These are phyloP conservation scores for Phengaris alcon DNA, from an alignment of 2,888 invertebrate species.

Conservation along the genomic window DNA sequence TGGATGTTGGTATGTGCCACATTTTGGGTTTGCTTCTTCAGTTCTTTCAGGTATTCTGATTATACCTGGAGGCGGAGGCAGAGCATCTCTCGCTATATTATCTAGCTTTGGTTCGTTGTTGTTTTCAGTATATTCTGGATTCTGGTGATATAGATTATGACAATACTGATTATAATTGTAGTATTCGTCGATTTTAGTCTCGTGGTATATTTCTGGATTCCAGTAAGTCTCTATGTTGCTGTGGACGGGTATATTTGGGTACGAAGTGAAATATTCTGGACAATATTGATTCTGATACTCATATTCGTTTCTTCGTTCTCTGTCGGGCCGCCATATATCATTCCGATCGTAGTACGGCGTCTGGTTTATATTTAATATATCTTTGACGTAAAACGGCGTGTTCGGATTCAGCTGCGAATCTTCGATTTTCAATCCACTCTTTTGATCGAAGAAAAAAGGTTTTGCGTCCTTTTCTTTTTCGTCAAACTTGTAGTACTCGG, in stretches of 20 bases:
- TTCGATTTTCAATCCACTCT: slow-evolving; percentile 55
- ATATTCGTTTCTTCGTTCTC: slow-evolving; percentile 54
- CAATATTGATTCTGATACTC: slow-evolving; percentile 60
- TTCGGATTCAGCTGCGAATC: slow-evolving; percentile 44
- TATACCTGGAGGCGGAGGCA: slow-evolving; percentile 16
- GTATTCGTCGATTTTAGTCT: slow-evolving; percentile 61
- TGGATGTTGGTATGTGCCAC: slow-evolving; percentile 9
- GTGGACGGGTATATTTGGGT: slow-evolving; percentile 58
- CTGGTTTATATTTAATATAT: slow-evolving; percentile 65
- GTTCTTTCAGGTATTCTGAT: not conserved
- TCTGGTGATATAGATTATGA: slow-evolving; percentile 63
- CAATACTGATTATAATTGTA: slow-evolving; percentile 65
- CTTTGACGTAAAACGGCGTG: slow-evolving; percentile 71
- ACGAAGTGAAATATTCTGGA: slow-evolving; percentile 60
- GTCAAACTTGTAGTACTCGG: slow-evolving; percentile 54
- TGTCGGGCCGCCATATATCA: slow-evolving; percentile 61
- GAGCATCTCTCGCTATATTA: slow-evolving; percentile 41
- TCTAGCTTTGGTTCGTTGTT: slow-evolving; percentile 39
- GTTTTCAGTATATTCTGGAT: slow-evolving; percentile 54
- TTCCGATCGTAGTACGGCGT: slow-evolving; percentile 58
- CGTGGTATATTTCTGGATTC: slow-evolving; percentile 61
- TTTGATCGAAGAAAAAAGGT: slow-evolving; percentile 46
- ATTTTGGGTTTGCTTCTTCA: not conserved
- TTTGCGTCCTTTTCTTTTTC: slow-evolving; percentile 50
- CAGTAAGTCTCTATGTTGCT: slow-evolving; percentile 61